These are phyloP conservation scores for Mustela nigripes DNA, from an alignment of 2,113 vertebrate genomes.

Conservation along the genomic window DNA sequence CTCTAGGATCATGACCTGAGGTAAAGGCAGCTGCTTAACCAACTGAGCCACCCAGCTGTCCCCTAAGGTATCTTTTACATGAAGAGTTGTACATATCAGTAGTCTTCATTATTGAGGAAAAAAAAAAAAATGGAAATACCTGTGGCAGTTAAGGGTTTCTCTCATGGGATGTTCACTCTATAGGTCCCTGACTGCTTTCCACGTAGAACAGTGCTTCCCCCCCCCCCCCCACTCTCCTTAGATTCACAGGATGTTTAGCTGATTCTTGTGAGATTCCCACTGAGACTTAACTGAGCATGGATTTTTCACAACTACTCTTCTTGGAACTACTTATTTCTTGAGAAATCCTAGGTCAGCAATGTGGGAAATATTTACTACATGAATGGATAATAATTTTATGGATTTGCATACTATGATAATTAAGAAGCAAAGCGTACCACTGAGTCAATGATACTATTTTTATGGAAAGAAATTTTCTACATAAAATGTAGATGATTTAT, in stretches of 20 bases:
- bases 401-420: not conserved
- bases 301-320: not conserved
- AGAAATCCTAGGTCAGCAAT: not conserved
- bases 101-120: not conserved
- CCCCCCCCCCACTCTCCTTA: not conserved
- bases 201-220: too few relatives aligned
- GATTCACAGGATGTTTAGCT: not conserved
- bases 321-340: not conserved
- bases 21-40: too few relatives aligned
- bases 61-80: not conserved
- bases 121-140: not conserved
- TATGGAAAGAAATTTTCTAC: not conserved
- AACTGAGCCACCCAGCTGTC: too few relatives aligned
- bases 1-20: too few relatives aligned
- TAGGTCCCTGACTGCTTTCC: not conserved
- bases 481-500: not conserved
- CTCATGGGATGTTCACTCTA: not conserved
- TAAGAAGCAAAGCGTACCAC: not conserved
- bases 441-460: not conserved
- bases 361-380: not conserved
- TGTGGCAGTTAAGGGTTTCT: not conserved
- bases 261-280: not conserved
- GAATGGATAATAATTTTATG: not conserved
- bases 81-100: not conserved
- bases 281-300: not conserved